phyloP scores from a whole-genome alignment of 2,888 invertebrate species.

The Capitulum mitella region DNA sequence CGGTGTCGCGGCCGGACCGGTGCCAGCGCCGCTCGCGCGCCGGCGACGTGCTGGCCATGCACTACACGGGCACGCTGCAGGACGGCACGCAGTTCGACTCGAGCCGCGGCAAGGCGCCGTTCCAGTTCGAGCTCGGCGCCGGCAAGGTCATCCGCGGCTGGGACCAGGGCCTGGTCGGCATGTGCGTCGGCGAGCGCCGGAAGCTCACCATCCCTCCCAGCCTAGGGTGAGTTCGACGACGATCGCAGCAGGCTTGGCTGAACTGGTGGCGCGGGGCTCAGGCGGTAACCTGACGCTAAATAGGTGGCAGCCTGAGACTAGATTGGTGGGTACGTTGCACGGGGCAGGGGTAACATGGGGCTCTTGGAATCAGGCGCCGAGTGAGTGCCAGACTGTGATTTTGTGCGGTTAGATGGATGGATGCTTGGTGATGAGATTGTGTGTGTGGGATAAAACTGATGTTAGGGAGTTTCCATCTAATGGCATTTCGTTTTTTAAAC shows the following conservation, averaged over 20 bases:
- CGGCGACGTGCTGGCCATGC: background rate
- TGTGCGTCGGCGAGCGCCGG: constrained; percentile 45
- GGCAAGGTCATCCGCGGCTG: constrained; percentile 46
- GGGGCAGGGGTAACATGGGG: too few species aligned
- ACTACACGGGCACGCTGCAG: constrained; percentile 5
- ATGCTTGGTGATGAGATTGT: too few species aligned
- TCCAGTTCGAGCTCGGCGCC: constrained; percentile 44
- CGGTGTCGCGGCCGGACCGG: background rate
- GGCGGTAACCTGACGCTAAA: background rate
- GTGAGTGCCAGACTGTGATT: too few species aligned
- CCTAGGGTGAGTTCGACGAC: background rate
- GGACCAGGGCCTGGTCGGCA: constrained; percentile 46
- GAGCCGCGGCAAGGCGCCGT: constrained; percentile 39
- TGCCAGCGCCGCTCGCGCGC: background rate
- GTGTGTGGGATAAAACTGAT: too few species aligned
- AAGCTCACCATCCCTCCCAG: constrained; percentile 42
- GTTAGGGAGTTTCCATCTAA: too few species aligned
- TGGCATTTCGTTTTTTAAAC: too few species aligned
- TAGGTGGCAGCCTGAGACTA: background rate
- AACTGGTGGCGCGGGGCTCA: too few species aligned
- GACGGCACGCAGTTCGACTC: constrained; percentile 26
- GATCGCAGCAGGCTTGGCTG: too few species aligned
- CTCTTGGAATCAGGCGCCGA: too few species aligned
- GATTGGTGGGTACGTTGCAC: too few species aligned
- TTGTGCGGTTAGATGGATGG: too few species aligned